These are phyloP conservation scores for Pandemis corylana DNA, from an alignment of 2,888 invertebrate species.

Conservation along the genomic window DNA sequence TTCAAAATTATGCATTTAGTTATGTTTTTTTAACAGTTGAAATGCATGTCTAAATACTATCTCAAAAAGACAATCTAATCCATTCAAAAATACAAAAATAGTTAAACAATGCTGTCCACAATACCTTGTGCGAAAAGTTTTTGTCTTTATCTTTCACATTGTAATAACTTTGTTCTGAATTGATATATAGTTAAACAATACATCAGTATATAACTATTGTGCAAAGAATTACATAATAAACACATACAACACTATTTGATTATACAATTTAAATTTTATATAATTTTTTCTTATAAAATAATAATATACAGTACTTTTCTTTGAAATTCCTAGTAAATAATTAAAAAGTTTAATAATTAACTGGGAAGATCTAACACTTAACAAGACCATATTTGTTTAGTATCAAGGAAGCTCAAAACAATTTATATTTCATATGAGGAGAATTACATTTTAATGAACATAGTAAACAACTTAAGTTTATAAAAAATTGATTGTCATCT, in stretches of 20 bases:
- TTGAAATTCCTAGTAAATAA: slow-evolving; percentile 20
- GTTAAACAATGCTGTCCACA: background rate
- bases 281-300: background rate
- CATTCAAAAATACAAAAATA: slow-evolving; percentile 1
- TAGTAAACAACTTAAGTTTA: slow-evolving; percentile 20
- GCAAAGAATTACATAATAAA: slow-evolving; percentile 12
- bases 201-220: slow-evolving; percentile 7
- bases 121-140: background rate
- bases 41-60: background rate
- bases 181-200: slow-evolving; percentile 6
- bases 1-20: slow-evolving; percentile 33
- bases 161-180: slow-evolving; percentile 12
- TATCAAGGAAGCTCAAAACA: slow-evolving; percentile 37
- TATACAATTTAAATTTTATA: background rate
- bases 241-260: slow-evolving; percentile 10
- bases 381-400: slow-evolving; percentile 19
- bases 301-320: background rate
- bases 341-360: slow-evolving; percentile 3
- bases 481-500: slow-evolving; percentile 31
- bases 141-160: background rate
- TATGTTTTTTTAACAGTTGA: background rate
- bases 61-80: background rate
- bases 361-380: slow-evolving; percentile 47
- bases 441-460: slow-evolving; percentile 4
- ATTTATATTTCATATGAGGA: slow-evolving; percentile 13